Evolutionary conservation across 2,113 vertebrate genomes (phyloP).

Genomic region (Sphyrna mokarran): DNA sequence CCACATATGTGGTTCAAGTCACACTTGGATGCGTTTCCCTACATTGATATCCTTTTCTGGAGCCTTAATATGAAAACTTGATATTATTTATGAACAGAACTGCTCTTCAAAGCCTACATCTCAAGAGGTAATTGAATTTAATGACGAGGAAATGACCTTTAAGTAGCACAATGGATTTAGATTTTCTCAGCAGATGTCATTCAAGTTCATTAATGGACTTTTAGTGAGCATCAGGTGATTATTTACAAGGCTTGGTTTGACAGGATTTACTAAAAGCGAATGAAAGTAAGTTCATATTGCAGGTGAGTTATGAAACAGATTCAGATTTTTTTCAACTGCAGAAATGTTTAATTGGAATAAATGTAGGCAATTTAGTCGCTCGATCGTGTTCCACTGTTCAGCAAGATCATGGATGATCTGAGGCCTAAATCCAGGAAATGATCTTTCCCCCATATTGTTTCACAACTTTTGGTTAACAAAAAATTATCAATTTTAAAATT

Average conservation of each 20-base stretch:
- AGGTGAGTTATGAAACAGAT: background rate
- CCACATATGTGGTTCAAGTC: background rate
- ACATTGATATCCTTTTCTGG: background rate
- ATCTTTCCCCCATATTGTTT: too few species aligned
- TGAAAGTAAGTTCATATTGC: background rate
- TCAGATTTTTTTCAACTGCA: background rate
- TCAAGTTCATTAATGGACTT: background rate
- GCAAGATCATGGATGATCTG: too few species aligned
- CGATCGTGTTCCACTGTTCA: too few species aligned
- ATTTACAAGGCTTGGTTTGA: background rate
- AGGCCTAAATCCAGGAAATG: too few species aligned
- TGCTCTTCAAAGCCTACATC: background rate
- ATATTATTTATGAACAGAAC: background rate
- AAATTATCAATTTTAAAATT: too few species aligned
- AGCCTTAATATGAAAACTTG: background rate
- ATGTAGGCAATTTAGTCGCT: too few species aligned
- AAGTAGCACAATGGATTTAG: background rate
- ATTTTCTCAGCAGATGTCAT: background rate
- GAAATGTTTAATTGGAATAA: background rate
- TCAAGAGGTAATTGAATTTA: background rate
- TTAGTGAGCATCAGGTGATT: background rate
- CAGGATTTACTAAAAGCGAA: background rate
- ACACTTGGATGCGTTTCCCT: background rate
- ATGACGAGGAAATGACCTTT: background rate
- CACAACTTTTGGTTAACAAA: too few species aligned